Percentiles rank a stretch among this genome's conserved stretches.
phyloP scores from a whole-genome alignment of 2,113 vertebrate species.

The Thunnus thynnus region DNA sequence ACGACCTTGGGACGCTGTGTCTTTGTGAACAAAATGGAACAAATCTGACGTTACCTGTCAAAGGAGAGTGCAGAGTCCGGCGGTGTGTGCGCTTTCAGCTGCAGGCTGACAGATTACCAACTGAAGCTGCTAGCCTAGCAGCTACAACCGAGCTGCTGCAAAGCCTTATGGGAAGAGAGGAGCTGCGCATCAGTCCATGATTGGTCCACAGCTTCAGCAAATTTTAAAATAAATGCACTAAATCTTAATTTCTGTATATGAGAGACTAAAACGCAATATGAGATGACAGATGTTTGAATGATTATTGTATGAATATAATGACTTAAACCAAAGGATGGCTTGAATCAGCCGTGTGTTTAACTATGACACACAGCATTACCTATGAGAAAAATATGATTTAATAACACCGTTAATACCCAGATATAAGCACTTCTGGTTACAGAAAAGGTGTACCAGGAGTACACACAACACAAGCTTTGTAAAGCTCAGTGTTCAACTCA shows the following conservation, averaged over 20 bases:
- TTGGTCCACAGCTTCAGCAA: constrained; percentile 49
- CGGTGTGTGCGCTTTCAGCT: background rate
- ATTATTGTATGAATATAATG: background rate
- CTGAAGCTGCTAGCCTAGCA: background rate
- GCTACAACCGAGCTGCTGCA: constrained; percentile 51
- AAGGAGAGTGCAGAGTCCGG: constrained; percentile 24
- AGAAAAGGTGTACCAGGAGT: background rate
- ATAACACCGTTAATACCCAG: too few species aligned
- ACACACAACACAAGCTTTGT: background rate
- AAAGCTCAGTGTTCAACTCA: background rate
- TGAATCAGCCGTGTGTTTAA: too few species aligned
- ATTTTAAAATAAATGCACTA: constrained; percentile 7
- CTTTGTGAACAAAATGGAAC: background rate
- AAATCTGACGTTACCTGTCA: constrained; percentile 62
- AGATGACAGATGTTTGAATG: background rate
- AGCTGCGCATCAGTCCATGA: constrained; percentile 41
- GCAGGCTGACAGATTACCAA: constrained; percentile 58
- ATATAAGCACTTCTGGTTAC: too few species aligned
- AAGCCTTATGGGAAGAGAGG: constrained; percentile 71
- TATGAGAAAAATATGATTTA: too few species aligned
- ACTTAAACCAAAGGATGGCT: too few species aligned
- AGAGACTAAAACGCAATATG: background rate
- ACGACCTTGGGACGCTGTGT: background rate
- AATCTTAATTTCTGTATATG: background rate
- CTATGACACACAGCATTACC: too few species aligned